Base-by-base conservation (phyloP, 2,888 invertebrate species). In the Encarsia formosa region DNA sequence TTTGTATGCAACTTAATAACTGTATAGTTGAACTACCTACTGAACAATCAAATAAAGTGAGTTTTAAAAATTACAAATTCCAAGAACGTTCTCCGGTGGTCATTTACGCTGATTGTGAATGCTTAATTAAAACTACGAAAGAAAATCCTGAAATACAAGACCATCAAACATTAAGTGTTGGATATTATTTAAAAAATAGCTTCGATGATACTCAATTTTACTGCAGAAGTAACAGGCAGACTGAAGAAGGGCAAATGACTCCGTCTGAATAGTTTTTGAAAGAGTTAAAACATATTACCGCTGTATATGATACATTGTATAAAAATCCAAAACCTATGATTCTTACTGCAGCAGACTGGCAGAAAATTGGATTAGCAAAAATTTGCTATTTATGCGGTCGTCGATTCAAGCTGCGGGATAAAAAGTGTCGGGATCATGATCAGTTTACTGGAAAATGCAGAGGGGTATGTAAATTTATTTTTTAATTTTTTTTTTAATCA, bases 181-280 rank as follows among this genome's bases (percentile, higher is more conserved):
- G 54, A 2, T 61, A 60, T 46, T 63, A 61, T 44, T 32, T 61
- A 4, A 58, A 64, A 39, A 63, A 62, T 48, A 45, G 44, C 9
- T 59, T 53, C 39, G 57, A 60, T 13, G 57, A 58, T 32, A 48
- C 52, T n/a, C 32, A 59, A 24, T 59, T 58, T 22, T 19, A 6
- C 24, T 50, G 35, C 13, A 9, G 18, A 19, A 8, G 13, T 34
- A 32, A 50, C 24, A 29, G 53, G 3, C 20, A 20, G 29, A 44
- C n/a, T 22, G 16, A 38, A 42, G 5, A 37, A 13, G 9, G 22
- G 9, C 8, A n/a, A n/a, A n/a, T 9, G 13, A 19, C 24, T 43
- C 47, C 26, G 16, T 29, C 42, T 13, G 35, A 37, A 11, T 54
- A 49, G 49, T 42, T 57, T 42, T 34, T 46, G 8, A 48, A 35